Evolutionary conservation across 2,888 invertebrate species (phyloP).

Genomic region (Torymus auratus): DNA sequence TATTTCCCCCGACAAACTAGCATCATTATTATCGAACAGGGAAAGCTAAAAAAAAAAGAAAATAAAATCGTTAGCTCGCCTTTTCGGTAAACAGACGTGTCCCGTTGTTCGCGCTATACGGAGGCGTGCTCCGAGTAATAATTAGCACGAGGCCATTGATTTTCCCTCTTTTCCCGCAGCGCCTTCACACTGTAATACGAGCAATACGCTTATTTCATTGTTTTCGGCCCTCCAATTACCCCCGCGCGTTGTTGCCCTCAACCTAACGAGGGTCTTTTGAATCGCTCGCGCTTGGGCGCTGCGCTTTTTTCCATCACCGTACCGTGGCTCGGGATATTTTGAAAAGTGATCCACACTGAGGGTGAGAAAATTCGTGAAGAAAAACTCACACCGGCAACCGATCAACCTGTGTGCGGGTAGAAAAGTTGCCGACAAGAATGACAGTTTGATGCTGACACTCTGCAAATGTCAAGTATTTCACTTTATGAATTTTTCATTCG

Average conservation of each 20-base stretch:
- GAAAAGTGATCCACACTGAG: too few species aligned
- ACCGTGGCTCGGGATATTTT: neutral
- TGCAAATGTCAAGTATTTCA: slow-evolving; percentile 19
- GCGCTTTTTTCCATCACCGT: neutral
- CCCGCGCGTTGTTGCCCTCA: neutral
- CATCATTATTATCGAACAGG: neutral
- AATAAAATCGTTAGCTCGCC: neutral
- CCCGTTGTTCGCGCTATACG: neutral
- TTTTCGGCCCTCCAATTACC: slow-evolving; percentile 15
- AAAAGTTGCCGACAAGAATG: neutral
- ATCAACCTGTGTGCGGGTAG: neutral
- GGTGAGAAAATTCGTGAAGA: too few species aligned
- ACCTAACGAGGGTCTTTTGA: neutral
- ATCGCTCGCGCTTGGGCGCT: too few species aligned
- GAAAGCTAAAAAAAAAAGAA: neutral
- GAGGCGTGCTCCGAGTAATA: neutral
- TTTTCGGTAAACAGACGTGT: slow-evolving; percentile 12
- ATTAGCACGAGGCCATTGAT: neutral
- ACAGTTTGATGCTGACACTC: slow-evolving; percentile 23
- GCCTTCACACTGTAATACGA: slow-evolving; percentile 14
- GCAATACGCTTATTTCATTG: slow-evolving; percentile 14
- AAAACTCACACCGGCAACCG: too few species aligned
- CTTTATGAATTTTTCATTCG: slow-evolving; percentile 32
- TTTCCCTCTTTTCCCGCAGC: neutral
- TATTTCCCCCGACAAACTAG: neutral